Base-by-base conservation (phyloP, 2,888 invertebrate genomes). In the Plutella xylostella region DNA sequence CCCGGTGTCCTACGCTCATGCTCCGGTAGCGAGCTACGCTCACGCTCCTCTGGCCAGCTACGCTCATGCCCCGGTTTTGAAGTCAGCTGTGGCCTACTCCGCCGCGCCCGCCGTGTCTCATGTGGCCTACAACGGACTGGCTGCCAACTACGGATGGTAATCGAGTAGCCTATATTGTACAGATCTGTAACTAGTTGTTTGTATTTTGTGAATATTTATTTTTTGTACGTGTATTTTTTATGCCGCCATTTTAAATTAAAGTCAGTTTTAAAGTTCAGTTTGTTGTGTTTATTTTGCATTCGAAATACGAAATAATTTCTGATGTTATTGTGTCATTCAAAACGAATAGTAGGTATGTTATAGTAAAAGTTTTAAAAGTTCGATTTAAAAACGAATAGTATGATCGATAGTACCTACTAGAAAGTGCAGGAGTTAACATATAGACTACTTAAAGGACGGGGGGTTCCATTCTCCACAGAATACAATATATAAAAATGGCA, bases 61-160 rank as follows among this genome's bases (percentile, higher is more conserved):
- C 54, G 49, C 70, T 55, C 67, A 53, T 57, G 71, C 59, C 57
- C 83, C 63, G 52, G 82, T 64, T 17, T 54, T 66, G 46, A 73
- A 73, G 48, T 65, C 76, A 35, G 82, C 79, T 42, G 56, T 87
- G 41, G 65, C 80, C 21, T 87, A 87, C 71, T 83, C 85, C 22
- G 87, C 89, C 33, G 87, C 88, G 30, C 85, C 80, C 43, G 72
- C 73, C 47, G 88, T 89, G 33, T 87, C 90, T 48, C 89, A 90
- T 65, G 86, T 87, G 50, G 73, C 86, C 55, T 90, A 89, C 82
- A 85, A 79, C 54, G 89, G 89, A 48, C 82, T 88, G 46, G 87
- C 87, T 52, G 85, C 79, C 33, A 75, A 86, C 54, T 90, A 89
- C 72, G 88, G 84, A 56, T 90, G 87, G 86, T 90, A 87, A 87